Base-by-base conservation (phyloP, 2,888 invertebrate species). In the Lathronympha strigana region DNA sequence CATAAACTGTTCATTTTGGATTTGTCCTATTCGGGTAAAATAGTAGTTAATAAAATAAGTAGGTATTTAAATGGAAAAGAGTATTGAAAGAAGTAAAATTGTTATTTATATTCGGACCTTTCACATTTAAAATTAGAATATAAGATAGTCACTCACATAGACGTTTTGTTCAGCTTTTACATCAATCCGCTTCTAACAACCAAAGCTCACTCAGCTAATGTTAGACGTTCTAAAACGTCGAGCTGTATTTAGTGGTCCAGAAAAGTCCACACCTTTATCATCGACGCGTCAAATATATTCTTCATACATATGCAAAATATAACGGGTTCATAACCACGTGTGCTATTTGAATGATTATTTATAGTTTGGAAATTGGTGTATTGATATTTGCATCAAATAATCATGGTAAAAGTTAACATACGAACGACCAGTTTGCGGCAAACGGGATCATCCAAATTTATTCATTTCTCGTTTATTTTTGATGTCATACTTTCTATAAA, bases 321-420 rank as follows among this genome's bases (percentile, higher is more conserved):
- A 61, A 58, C 45, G 60, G 60, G 17, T 54, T 25, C 9, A 43
- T 17, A 47, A 28, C 38, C 58, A 58, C 53, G 60, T 60, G 64
- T 28, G 60, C 38, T 13, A 38, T 47, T 19, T 31, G 38, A 62
- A 36, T n/a, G 19, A 23, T 36, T 36, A 54, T 60, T 60, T 31
- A 60, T 38, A 17, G 60, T 5, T 19, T 54, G 19, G 19, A 36
- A 47, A 45, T 45, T 47, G 21, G 9, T 61, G 45, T 58, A 51
- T 28, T 17, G 21, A 38, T 53, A 57, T 66, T 33, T 43, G 55
- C 50, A 23, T 58, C 21, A 40, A 45, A 67, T 57, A 57, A 63
- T 66, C 63, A 69, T 69, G 53, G 63, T 60, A 63, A 62, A 61
- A 68, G 74, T 76, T 70, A 79, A 74, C 75, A 70, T 69, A 47